These are phyloP conservation scores for Acholoe squamosa DNA, from an alignment of 2,888 invertebrate species.

Conservation along the genomic window DNA sequence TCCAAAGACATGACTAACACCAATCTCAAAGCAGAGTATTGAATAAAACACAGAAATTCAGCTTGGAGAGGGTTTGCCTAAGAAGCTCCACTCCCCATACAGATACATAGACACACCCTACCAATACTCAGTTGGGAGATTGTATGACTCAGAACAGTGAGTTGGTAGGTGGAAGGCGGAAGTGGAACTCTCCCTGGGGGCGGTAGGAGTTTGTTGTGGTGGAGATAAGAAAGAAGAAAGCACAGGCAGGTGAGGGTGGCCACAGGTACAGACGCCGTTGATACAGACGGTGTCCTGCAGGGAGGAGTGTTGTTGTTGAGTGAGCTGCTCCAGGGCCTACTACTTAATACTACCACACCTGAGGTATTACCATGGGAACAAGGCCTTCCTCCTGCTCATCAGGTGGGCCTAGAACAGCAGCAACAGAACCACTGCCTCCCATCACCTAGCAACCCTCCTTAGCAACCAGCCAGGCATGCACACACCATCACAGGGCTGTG, in stretches of 20 bases:
- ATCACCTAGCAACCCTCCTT: slow-evolving; percentile 3
- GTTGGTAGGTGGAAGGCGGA: slow-evolving; percentile 7
- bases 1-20: neutral
- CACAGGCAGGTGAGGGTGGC: neutral
- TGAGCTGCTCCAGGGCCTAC: neutral
- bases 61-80: neutral
- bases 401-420: neutral
- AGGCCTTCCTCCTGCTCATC: neutral
- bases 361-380: neutral
- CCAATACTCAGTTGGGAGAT: neutral
- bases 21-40: neutral
- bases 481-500: neutral
- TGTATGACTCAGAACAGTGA: neutral
- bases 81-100: neutral
- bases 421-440: neutral
- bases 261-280: neutral
- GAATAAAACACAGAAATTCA: neutral
- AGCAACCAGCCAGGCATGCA: slow-evolving; percentile 29
- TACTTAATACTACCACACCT: neutral
- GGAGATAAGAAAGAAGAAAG: neutral
- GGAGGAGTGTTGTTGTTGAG: no score
- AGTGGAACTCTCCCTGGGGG: neutral
- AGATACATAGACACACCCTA: neutral
- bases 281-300: no score
- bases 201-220: slow-evolving; percentile 9